Percentiles rank a stretch among this genome's conserved stretches.
phyloP scores from a whole-genome alignment of 2,888 invertebrate genomes.

The Drosophila infuscata region DNA sequence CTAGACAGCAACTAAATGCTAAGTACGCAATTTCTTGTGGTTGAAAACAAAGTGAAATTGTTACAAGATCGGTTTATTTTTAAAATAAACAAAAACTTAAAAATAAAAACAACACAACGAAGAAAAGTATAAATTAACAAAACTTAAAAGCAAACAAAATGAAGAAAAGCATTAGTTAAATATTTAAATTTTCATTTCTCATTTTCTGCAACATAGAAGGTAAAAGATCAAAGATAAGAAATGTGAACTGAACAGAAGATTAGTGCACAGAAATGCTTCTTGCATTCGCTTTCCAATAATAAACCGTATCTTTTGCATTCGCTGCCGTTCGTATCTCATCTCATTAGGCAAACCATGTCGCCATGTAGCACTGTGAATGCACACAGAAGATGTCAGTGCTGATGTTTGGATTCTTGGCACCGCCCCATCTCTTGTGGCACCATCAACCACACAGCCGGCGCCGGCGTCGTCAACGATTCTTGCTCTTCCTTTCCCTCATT shows the following conservation, averaged over 20 bases:
- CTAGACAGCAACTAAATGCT: neutral
- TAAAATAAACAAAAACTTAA: neutral
- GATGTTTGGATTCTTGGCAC: slow-evolving; percentile 50
- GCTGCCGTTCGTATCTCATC: slow-evolving; percentile 56
- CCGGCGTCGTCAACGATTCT: neutral
- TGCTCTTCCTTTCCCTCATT: neutral
- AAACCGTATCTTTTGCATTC: slow-evolving; percentile 40
- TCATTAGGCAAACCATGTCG: slow-evolving; percentile 53
- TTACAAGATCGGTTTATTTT: neutral
- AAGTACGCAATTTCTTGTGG: neutral
- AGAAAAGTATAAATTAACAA: too few species aligned
- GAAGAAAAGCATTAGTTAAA: too few species aligned
- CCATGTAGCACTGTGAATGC: slow-evolving; percentile 33
- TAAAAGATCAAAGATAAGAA: slow-evolving; percentile 21
- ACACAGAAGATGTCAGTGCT: slow-evolving; percentile 43
- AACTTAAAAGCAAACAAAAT: neutral
- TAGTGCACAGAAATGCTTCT: neutral
- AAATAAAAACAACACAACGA: neutral
- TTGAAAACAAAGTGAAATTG: neutral
- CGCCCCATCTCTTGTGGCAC: slow-evolving; percentile 30
- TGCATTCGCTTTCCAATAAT: slow-evolving; percentile 33
- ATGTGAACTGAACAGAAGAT: slow-evolving; percentile 14
- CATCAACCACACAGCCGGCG: slow-evolving; percentile 3
- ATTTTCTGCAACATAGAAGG: neutral
- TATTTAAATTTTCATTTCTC: neutral